Conservation (phyloP, 2,888 invertebrate genomes). For the Hirtodrosophila trivittata region DNA sequence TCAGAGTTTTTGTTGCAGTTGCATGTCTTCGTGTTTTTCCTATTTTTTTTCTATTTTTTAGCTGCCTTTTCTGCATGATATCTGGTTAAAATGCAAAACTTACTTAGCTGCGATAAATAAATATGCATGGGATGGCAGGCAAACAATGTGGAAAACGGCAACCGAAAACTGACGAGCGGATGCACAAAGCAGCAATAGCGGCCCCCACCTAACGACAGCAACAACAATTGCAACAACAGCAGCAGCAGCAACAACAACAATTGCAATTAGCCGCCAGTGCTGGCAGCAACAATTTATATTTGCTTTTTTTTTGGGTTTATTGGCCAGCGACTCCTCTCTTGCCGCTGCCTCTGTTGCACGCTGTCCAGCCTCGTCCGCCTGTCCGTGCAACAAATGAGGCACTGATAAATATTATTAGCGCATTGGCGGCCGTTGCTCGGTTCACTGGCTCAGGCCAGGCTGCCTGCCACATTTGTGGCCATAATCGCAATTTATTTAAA, state of each 20-base stretch:
- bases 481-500: constrained; percentile 79
- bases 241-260: constrained; percentile 36
- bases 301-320: constrained; percentile 59
- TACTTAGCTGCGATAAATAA: constrained; percentile 71
- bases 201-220: constrained; percentile 46
- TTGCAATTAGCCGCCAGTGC: constrained; percentile 56
- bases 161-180: constrained; percentile 72
- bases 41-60: not conserved
- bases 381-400: constrained; percentile 75
- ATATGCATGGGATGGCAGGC: constrained; percentile 68
- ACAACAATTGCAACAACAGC: constrained; percentile 37
- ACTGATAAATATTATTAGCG: constrained; percentile 78
- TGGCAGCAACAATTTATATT: constrained; percentile 55
- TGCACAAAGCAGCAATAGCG: constrained; percentile 50
- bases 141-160: constrained; percentile 69
- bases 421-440: constrained; percentile 49
- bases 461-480: constrained; percentile 70
- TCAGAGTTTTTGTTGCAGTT: constrained; percentile 52
- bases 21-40: constrained; percentile 49
- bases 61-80: constrained; percentile 66
- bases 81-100: constrained; percentile 74
- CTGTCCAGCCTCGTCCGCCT: constrained; percentile 13
- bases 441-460: constrained; percentile 49
- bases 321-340: constrained; percentile 42
- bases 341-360: constrained; percentile 2